A percentile compares a stretch with the other conserved stretches of the same genome.
Conservation (phyloP, 2,113 vertebrate species). For the Hemiscyllium ocellatum region DNA sequence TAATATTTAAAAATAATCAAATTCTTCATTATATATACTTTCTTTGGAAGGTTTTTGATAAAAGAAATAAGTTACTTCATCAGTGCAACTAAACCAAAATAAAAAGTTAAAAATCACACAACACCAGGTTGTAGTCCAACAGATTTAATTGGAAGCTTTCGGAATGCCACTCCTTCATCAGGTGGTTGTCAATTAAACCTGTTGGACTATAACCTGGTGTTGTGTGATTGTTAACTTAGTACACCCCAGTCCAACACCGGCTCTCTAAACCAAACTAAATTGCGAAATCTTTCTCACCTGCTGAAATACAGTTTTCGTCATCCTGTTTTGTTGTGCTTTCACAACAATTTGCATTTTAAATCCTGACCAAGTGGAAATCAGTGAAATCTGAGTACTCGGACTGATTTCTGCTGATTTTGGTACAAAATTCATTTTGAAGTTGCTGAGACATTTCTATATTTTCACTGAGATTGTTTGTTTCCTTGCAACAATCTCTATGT, state of each 20-base stretch:
- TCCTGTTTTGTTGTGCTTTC: neutral
- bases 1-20: neutral
- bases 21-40: neutral
- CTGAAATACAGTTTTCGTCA: neutral
- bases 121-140: no score
- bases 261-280: neutral
- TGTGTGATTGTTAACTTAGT: no score
- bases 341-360: neutral
- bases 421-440: neutral
- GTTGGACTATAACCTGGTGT: no score
- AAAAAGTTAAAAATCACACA: no score
- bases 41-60: neutral
- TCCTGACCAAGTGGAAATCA: neutral
- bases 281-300: neutral
- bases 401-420: constrained; percentile 1
- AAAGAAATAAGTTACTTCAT: neutral
- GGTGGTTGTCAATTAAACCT: no score
- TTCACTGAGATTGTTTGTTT: constrained; percentile 22
- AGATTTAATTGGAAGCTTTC: no score
- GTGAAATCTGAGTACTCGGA: neutral
- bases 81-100: neutral
- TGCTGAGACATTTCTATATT: neutral
- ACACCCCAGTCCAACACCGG: no score
- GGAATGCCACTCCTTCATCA: no score
- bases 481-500: neutral